Conservation (phyloP, 2,797 vertebrate genomes). For the Mastacembelus armatus region DNA sequence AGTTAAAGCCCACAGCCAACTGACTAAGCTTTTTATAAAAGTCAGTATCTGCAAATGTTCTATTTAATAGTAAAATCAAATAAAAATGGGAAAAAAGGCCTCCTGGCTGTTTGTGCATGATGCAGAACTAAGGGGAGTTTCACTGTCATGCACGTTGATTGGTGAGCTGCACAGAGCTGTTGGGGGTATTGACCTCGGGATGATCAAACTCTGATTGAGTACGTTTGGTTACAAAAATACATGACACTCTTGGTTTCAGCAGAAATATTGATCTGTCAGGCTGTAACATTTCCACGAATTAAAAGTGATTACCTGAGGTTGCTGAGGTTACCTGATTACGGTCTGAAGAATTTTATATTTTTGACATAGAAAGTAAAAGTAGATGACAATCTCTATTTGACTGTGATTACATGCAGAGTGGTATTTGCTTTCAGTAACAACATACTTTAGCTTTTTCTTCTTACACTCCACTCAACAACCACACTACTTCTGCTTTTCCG, state of each 20-base stretch:
- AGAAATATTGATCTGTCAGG: slow-evolving; percentile 66
- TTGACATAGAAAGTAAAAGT: slow-evolving; percentile 11
- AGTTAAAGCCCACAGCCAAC: too few species aligned
- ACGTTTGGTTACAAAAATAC: slow-evolving; percentile 66
- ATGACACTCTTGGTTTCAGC: slow-evolving; percentile 49
- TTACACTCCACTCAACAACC: slow-evolving; percentile 28
- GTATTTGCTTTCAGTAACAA: slow-evolving; percentile 52
- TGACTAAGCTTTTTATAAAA: not conserved
- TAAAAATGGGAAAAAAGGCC: not conserved
- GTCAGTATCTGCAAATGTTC: not conserved
- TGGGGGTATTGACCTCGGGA: slow-evolving; percentile 74
- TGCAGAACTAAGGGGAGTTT: slow-evolving; percentile 62
- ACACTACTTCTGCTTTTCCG: slow-evolving; percentile 49
- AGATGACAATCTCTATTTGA: slow-evolving; percentile 18
- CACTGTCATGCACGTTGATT: slow-evolving; percentile 67
- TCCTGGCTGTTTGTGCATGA: not conserved
- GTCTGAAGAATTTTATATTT: too few species aligned
- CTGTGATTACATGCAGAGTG: slow-evolving; percentile 5
- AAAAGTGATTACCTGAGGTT: too few species aligned
- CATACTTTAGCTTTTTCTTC: slow-evolving; percentile 16
- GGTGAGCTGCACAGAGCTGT: slow-evolving; percentile 59
- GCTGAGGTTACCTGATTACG: slow-evolving; percentile 44
- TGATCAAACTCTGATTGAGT: slow-evolving; percentile 73
- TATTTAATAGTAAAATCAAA: not conserved
- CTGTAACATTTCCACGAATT: slow-evolving; percentile 63